Evolutionary conservation across 2,888 invertebrate species (phyloP), one percentile per base, ranked within the genome.

Genomic region (Synanthedon vespiformis): DNA sequence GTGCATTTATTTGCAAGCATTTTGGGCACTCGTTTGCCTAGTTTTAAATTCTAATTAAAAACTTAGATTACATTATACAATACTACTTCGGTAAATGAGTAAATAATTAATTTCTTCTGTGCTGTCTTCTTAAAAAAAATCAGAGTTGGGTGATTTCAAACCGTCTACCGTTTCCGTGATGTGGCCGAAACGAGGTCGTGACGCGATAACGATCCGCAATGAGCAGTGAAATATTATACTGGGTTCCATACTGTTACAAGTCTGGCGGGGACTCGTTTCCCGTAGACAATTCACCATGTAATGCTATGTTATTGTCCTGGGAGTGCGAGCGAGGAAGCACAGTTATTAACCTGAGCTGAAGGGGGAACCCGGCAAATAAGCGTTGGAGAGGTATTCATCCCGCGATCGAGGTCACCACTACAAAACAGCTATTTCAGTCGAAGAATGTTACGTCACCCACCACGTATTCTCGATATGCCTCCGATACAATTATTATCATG

Each of bases 171-270:
- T 68, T 79, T 78, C 72, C 74, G 74, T 75, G 74, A 74, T 80
- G 76, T 72, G 69, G 67, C 70, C 67, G 72, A 71, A 83, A 83
- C 70, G 77, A 74, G 84, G 83, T 69, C 81, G 72, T 61, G 68
- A 50, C 62, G 68, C 80, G 78, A 81, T 85, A 86, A 83, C 77
- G 79, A 83, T 77, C 71, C 61, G 74, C 71, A 72, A 72, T 63
- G 65, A 73, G 66, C 65, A 65, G 64, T 67, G 67, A 65, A 74
- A 73, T 61, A 57, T 54, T 54, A 57, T 57, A 54, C 54, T 51
- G 52, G 52, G 50, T 41, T 44, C 50, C 44, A 44, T 44, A 50
- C 41, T 57, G 55, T 58, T 53, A 58, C 60, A 54, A 59, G 57
- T 55, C 56, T 53, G 51, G 53, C 49, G 50, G 55, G 59, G 56